Conservation (phyloP, 2,888 invertebrate genomes). For the Lissocephala sabroskyi region DNA sequence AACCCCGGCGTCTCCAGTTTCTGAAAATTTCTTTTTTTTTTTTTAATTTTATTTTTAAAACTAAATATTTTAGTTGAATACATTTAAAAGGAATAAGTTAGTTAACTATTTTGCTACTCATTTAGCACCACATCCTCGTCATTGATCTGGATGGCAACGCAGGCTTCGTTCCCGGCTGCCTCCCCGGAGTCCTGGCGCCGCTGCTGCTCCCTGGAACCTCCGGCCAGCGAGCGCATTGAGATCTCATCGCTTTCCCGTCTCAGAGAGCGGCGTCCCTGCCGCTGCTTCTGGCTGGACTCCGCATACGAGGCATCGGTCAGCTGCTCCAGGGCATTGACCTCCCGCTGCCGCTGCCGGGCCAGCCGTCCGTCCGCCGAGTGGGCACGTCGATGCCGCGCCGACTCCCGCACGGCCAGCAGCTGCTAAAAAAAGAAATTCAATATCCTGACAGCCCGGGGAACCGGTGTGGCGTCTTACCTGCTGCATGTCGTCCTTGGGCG, state of each 20-base stretch:
- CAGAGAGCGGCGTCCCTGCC: constrained; percentile 51
- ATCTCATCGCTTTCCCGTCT: constrained; percentile 47
- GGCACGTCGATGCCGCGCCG: constrained; percentile 63
- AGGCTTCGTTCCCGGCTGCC: constrained; percentile 18
- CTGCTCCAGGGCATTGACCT: constrained; percentile 37
- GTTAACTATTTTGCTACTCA: constrained; percentile 15
- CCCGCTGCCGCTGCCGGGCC: constrained; percentile 39
- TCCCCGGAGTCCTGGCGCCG: constrained; percentile 7
- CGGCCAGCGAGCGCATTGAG: constrained; percentile 35
- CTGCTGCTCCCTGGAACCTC: constrained; percentile 7
- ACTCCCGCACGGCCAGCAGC: constrained; percentile 55
- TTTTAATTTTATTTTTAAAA: background rate
- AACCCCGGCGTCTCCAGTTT: constrained; percentile 92
- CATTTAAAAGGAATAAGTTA: background rate
- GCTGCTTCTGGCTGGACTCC: constrained; percentile 51
- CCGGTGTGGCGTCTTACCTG: constrained; percentile 34
- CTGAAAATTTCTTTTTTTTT: constrained; percentile 66
- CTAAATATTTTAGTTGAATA: background rate
- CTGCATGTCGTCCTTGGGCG: constrained; percentile 61
- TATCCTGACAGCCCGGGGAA: no score
- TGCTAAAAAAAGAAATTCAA: constrained; percentile 37
- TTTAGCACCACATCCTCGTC: constrained; percentile 59
- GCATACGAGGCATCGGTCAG: constrained; percentile 54
- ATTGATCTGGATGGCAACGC: constrained; percentile 55
- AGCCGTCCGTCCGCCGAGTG: constrained; percentile 67